These are phyloP conservation scores for Rhizoglyphus robini DNA, from an alignment of 1,140 invertebrate species.

Conservation along the genomic window DNA sequence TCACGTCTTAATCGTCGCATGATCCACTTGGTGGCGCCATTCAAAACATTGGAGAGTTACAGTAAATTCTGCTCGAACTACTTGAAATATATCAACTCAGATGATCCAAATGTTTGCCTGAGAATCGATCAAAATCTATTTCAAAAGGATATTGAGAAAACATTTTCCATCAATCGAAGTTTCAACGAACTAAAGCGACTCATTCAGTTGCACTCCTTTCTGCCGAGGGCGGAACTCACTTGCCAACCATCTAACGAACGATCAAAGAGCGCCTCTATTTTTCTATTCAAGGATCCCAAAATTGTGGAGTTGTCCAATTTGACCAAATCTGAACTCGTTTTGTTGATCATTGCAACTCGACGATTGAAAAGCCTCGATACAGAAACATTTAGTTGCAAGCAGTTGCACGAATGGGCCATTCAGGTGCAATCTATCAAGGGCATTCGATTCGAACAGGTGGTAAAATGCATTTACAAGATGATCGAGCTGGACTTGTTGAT, in stretches of 20 bases:
- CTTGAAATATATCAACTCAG: neutral
- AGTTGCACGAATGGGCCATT: neutral
- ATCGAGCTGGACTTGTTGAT: neutral
- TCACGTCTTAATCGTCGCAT: conserved; percentile 19
- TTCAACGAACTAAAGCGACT: neutral
- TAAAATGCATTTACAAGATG: conserved; percentile 1
- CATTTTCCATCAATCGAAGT: neutral
- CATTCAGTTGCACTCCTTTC: neutral
- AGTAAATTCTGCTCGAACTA: neutral
- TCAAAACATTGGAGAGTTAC: neutral
- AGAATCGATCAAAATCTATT: neutral
- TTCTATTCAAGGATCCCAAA: neutral
- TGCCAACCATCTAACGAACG: neutral
- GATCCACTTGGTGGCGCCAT: conserved; percentile 6
- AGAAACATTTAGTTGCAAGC: neutral
- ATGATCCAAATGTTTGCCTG: neutral
- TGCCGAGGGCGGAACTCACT: neutral
- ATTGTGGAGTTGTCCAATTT: neutral
- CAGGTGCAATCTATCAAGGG: neutral
- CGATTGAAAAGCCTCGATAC: neutral
- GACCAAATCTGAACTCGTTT: neutral
- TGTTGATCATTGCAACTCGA: neutral
- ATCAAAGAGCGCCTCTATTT: neutral
- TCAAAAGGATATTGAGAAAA: neutral
- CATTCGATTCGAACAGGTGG: neutral